Evolutionary conservation across 2,113 vertebrate species (phyloP), one percentile per base, ranked within the genome.

Genomic region (Erythrolamprus reginae): DNA sequence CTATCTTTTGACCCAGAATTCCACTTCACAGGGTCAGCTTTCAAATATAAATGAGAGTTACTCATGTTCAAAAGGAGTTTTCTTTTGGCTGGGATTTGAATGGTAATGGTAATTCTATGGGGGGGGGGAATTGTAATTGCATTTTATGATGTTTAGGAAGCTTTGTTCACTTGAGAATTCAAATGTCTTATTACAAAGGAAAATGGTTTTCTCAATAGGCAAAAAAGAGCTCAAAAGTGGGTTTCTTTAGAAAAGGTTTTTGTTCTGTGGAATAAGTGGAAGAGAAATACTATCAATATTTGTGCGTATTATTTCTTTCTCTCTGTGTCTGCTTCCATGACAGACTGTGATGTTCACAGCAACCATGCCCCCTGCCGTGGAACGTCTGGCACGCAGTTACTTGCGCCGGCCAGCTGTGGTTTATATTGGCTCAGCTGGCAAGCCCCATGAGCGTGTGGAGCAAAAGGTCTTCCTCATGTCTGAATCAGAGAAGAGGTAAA

Each of bases 301-400:
- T 0, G 33, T 0, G 0, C 42, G 85, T 21, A 3, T 47, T 0
- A 89, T 0, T 87, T 61, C 7, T 48, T 82, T 13, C 0, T 52
- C 23, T n/a, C 47, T 42, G 0, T n/a, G 24, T 0, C 0, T 13
- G 10, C n/a, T 1, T 88, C 21, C 9, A 5, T 10, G 42, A 0
- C 92, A 99, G 99, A 99, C 99, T 0, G 99, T 99, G 95, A 99
- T 99, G 99, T 99, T 99, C 97, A 99, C 99, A 0, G 99, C 99
- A 87, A 99, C 99, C 15, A 99, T 99, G 99, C 99, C 99, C 0
- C 96, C 99, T 0, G 98, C 99, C 0, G 99, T 99, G 94, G 99
- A 99, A 95, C 97, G 99, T 15, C 95, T 99, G 96, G 99, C 99
- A 83, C 97, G 99, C 90, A 99, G 98, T 94, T 99, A 99, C 95